Percentiles rank a stretch among this genome's conserved stretches.
Conservation (phyloP, 2,797 vertebrate genomes). For the Helicolenus hilgendorfi region DNA sequence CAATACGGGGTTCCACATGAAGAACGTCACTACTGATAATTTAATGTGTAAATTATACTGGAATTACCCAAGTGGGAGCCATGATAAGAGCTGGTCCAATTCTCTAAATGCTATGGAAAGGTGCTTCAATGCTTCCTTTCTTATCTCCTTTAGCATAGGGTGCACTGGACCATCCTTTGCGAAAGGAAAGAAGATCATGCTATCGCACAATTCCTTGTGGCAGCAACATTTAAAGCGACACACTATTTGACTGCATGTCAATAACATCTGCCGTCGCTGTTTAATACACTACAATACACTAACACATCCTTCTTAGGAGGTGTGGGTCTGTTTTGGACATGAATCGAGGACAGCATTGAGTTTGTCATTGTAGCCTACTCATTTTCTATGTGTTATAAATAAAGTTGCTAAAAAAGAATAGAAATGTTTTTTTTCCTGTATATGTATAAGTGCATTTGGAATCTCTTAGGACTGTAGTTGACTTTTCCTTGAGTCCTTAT, state of each 20-base stretch:
- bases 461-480: neutral
- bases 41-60: too few relatives aligned
- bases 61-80: too few relatives aligned
- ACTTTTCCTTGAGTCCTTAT: neutral
- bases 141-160: too few relatives aligned
- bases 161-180: too few relatives aligned
- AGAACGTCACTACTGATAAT: neutral
- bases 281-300: neutral
- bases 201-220: too few relatives aligned
- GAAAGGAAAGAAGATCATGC: too few relatives aligned
- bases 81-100: too few relatives aligned
- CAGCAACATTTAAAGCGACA: too few relatives aligned
- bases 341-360: neutral
- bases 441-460: neutral
- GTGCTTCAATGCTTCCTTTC: too few relatives aligned
- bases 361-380: neutral
- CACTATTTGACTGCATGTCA: too few relatives aligned
- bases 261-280: neutral
- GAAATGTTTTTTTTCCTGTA: too few relatives aligned
- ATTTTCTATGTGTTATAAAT: neutral
- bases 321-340: neutral
- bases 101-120: too few relatives aligned
- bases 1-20: neutral
- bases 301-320: neutral
- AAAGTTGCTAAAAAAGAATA: neutral